Conservation (phyloP, 64 coral and sea anemone species). For the Pocillopora damicornis region DNA sequence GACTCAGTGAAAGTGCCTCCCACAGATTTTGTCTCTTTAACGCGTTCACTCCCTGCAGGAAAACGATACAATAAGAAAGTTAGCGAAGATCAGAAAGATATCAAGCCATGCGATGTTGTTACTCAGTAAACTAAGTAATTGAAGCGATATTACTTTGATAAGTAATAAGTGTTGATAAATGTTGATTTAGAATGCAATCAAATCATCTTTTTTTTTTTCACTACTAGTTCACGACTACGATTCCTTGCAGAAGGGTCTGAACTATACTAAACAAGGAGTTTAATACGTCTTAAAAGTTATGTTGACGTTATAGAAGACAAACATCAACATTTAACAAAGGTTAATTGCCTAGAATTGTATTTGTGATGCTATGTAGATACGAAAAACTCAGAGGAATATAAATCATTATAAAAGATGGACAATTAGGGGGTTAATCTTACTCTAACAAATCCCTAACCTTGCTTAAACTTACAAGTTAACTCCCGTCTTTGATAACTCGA, state of each 20-base stretch:
- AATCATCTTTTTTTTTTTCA: background rate
- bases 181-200: background rate
- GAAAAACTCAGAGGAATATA: background rate
- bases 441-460: background rate
- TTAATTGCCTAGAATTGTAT: too few species aligned
- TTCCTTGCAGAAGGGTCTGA: background rate
- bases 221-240: background rate
- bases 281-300: background rate
- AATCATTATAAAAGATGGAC: background rate
- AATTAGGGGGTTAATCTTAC: background rate
- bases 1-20: slow-evolving; percentile 92
- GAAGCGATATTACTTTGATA: background rate
- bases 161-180: background rate
- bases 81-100: background rate
- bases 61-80: background rate
- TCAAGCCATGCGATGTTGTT: background rate
- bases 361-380: too few species aligned
- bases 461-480: background rate
- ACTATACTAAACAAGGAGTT: background rate
- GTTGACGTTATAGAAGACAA: too few species aligned
- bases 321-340: too few species aligned
- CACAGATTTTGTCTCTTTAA: slow-evolving; percentile 89
- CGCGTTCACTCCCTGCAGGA: slow-evolving; percentile 77
- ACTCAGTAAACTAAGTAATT: background rate
- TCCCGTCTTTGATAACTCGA: background rate